Conservation (phyloP, 2,113 vertebrate species). For the Ammodytes dubius region DNA sequence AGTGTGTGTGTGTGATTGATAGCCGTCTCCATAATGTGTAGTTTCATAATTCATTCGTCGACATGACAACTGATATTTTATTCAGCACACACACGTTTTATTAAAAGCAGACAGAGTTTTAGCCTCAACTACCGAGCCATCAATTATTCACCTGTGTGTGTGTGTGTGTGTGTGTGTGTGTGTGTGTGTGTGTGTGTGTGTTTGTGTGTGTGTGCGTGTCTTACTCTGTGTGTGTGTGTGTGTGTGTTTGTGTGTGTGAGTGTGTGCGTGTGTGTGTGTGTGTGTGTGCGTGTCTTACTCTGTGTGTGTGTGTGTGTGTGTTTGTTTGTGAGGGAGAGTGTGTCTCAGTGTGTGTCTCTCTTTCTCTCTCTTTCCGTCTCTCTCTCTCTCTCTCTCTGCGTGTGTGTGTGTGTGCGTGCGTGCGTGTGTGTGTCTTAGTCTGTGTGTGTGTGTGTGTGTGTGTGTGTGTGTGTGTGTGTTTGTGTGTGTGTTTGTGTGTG, state of each 20-base stretch:
- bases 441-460: no score
- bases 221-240: no score
- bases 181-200: neutral
- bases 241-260: no score
- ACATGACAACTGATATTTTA: conserved; percentile 66
- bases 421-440: neutral
- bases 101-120: conserved; percentile 59
- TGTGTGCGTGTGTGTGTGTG: neutral
- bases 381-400: no score
- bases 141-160: conserved; percentile 54
- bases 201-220: no score
- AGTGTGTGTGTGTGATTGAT: conserved; percentile 42
- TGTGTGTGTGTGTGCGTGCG: neutral
- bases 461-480: conserved; percentile 33
- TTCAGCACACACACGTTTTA: conserved; percentile 52
- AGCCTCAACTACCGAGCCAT: conserved; percentile 32
- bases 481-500: neutral
- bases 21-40: conserved; percentile 40
- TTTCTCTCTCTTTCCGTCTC: no score
- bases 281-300: no score
- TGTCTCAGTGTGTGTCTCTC: no score
- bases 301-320: no score
- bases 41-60: conserved; percentile 66
- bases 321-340: no score
- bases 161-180: conserved; percentile 31